Evolutionary conservation across 1,140 invertebrate genomes (phyloP), one percentile per base, ranked within the genome.

Genomic region (Saccostrea cuccullata): DNA sequence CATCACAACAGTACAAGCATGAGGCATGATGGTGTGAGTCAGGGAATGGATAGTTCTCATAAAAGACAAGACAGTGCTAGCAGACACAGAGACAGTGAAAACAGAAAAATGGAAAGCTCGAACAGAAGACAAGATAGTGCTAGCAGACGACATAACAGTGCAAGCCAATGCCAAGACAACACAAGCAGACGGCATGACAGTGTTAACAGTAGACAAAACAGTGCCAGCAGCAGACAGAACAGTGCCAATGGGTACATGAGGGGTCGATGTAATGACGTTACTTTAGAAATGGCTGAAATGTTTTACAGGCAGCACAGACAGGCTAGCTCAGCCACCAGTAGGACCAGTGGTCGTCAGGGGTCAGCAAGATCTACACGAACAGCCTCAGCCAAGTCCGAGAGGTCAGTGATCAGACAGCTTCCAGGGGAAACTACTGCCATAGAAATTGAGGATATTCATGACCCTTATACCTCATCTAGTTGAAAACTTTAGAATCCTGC

Each of bases 351-450:
- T n/a, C 64, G 89, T 12, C 86, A 87, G 55, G 83, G 86, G 6
- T 87, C 86, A 17, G 86, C 86, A 23, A 87, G 58, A 60, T 89
- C 89, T 55, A 73, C 77, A 56, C 55, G 84, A 67, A 64, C 84
- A 30, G 30, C 40, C 30, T 83, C 86, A 60, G 82, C 77, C 55
- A 83, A 87, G 30, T 89, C 89, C 23, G 67, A 87, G 20, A 23
- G 55, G 26, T 82, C 73, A 56, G 6, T 56, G 20, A 58, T 9
- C 17, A 67, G 82, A 55, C 82, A 85, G 55, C 67, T 89, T 40
- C 89, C 89, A 67, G 89, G 89, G 73, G 84, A 86, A 67, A 88
- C 85, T 86, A 56, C 86, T 85, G 89, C 87, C 4, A 86, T 89
- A 6, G 67, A 87, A 56, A 87, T 89, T 56, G 86, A 89, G 23